Evolutionary conservation across 2,888 invertebrate genomes (phyloP), one percentile per base, ranked within the genome.

Genomic region (Periphyllus acericola): DNA sequence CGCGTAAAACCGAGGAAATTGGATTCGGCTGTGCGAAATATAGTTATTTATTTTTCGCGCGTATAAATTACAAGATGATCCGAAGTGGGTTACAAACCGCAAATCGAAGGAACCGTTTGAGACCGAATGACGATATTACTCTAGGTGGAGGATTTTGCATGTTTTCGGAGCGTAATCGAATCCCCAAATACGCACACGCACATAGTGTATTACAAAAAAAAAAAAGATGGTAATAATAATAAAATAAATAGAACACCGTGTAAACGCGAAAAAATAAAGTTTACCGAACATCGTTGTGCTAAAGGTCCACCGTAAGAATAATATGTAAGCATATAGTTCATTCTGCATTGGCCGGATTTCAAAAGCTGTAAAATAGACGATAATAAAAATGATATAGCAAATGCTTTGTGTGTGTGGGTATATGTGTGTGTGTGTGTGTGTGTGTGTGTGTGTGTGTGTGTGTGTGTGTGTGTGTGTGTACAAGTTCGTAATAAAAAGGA

Each of bases 301-400:
- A 75, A 75, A 75, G 74, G 74, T 55, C 72, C 52, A 17, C 34
- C 52, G n/a, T 72, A 52, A 72, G 72, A 82, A 72, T 72, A 82
- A 71, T 68, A 80, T 74, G 74, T 55, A 36, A 76, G 76, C 78
- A 68, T 66, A 68, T 66, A 68, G 46, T 85, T 25, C 17, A 21
- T 52, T 46, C 32, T 17, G 29, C 72, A 36, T 86, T 72, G 86
- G 66, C 80, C 72, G 74, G 86, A 80, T 87, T 80, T 87, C 80
- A 87, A 87, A 80, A 87, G 86, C 80, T 32, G 80, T 87, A 87
- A 80, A 72, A 74, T 87, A 87, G 80, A 80, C 74, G 36, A 60
- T 40, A 87, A 74, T 80, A 72, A 80, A 87, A 87, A 87, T 80
- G 86, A 87, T 87, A 87, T 87, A 72, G 72, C 32, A 72, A 81